Conservation (phyloP, 2,797 vertebrate genomes). For the Ptychadena robeensis region DNA sequence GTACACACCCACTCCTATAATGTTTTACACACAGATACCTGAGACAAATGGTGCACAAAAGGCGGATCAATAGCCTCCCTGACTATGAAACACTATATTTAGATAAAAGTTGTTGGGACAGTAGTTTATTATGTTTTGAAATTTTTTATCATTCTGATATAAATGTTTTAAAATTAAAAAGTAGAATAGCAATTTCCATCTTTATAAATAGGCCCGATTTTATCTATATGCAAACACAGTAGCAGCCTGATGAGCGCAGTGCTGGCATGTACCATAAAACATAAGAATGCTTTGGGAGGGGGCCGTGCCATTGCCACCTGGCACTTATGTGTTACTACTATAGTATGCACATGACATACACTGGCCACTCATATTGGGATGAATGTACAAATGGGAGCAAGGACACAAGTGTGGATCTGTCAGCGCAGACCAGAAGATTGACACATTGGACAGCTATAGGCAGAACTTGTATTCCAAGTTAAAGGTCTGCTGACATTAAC, state of each 20-base stretch:
- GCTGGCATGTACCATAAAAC: slow-evolving; percentile 21
- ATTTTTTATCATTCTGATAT: too few species aligned
- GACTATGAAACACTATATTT: too few species aligned
- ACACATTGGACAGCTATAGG: neutral
- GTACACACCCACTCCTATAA: too few species aligned
- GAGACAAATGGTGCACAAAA: too few species aligned
- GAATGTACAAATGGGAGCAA: slow-evolving; percentile 20
- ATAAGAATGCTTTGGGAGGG: slow-evolving; percentile 35
- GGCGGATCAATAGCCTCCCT: too few species aligned
- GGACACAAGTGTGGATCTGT: slow-evolving; percentile 32
- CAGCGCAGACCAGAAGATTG: slow-evolving; percentile 14
- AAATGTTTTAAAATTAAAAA: neutral
- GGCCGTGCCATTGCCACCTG: slow-evolving; percentile 13
- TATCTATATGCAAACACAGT: neutral
- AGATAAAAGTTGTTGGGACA: too few species aligned
- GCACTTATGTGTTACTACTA: slow-evolving; percentile 14
- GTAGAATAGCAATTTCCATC: neutral
- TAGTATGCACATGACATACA: slow-evolving; percentile 11
- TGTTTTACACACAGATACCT: too few species aligned
- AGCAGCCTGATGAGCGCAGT: neutral
- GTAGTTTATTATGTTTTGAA: too few species aligned
- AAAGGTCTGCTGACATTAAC: slow-evolving; percentile 2
- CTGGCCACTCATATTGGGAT: slow-evolving; percentile 7
- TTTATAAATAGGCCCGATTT: neutral
- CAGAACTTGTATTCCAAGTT: neutral